Conservation (phyloP, 2,113 vertebrate genomes). For the Epinephelus lanceolatus region DNA sequence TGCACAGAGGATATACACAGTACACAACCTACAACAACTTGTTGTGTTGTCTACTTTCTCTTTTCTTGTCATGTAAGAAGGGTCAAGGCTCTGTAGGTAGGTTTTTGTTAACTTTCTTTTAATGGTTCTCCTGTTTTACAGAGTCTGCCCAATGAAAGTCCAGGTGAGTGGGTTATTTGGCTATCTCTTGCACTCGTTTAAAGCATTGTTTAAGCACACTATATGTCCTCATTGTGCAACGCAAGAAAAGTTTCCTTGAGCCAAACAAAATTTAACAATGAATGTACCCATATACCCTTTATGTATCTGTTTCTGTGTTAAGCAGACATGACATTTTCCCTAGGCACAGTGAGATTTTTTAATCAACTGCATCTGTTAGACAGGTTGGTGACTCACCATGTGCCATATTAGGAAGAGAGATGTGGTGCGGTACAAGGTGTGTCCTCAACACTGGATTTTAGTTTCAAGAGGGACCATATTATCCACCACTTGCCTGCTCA, state of each 20-base stretch:
- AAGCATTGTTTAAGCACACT: background rate
- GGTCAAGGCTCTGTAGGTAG: background rate
- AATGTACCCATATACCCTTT: background rate
- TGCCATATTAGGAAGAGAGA: background rate
- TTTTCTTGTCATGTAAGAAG: background rate
- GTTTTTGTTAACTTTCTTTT: slow-evolving; percentile 5
- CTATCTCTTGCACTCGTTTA: background rate
- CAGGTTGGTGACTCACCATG: slow-evolving; percentile 21
- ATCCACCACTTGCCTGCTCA: background rate
- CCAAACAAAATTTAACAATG: background rate
- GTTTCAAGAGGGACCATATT: background rate
- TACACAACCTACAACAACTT: background rate
- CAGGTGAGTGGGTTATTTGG: slow-evolving; percentile 63
- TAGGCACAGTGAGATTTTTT: background rate
- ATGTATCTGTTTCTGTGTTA: background rate
- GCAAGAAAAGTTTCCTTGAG: background rate
- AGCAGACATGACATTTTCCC: background rate
- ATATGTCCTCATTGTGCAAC: background rate
- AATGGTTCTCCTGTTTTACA: slow-evolving; percentile 44
- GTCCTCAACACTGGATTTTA: background rate
- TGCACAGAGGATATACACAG: background rate
- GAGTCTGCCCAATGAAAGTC: slow-evolving; percentile 52
- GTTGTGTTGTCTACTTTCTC: slow-evolving; percentile 6
- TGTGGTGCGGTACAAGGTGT: background rate
- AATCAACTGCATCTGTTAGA: slow-evolving; percentile 5